Base-by-base conservation (phyloP, 2,797 vertebrate species). In the Holocentrus rufus region DNA sequence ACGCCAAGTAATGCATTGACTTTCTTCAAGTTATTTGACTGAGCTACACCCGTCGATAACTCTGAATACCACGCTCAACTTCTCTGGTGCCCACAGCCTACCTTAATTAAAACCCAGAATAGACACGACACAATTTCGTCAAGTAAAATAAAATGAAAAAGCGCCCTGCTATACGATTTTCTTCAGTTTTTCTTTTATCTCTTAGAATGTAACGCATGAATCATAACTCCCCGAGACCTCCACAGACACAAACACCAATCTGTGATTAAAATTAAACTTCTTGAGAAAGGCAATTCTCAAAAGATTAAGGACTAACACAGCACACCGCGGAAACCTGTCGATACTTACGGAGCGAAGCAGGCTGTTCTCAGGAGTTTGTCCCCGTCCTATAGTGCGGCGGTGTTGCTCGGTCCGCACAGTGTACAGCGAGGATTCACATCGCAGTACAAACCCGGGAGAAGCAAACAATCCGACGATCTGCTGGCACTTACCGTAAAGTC, bases 401-500 rank as follows among this genome's bases (percentile, higher is more conserved):
- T 34, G 15, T 20, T 22, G 50, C 23, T 31, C 23, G 18, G 31
- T 2, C 31, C 31, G 69, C 36, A 46, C 61, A 55, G 22, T 7
- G 44, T 31, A 55, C 2, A 58, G 67, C 70, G 82, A 17, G 74
- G 65, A 75, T 79, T 65, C 22, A 76, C 81, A 73, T 74, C 77
- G 57, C 81, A 49, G 62, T 61, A 78, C 78, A 63, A 75, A 73
- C 34, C 80, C 59, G 20, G 53, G 63, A 80, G 85, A 65, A 25
- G 64, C 76, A 22, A 76, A 82, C 84, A 67, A 75, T 67, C 65
- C 76, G 36, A 77, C 57, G 52, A 70, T 74, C 54, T 74, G 54
- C 80, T 31, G 70, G 22, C 25, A 23, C 0, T 8, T 84, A 88
- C 92, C 92, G 91, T 92, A 93, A 90, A 63, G 14, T 74, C 61